Base-by-base conservation (phyloP, 2,888 invertebrate genomes). In the Drosophila histrio region DNA sequence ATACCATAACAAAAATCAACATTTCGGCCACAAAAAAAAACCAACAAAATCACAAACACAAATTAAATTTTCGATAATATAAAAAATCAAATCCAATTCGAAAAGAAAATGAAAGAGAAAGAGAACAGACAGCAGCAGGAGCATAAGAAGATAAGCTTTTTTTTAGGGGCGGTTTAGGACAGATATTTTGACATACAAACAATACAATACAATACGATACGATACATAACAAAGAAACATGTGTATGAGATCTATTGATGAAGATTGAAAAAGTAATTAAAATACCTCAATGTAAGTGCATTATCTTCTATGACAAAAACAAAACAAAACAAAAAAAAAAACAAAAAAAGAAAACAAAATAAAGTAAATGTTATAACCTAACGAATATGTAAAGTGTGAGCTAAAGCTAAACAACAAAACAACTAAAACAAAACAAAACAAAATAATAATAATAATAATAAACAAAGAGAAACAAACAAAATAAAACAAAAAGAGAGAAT, bases 251-350 rank as follows among this genome's bases (percentile, higher is more conserved):
- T 70, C 59, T 60, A 44, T 64, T 65, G 65, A 79, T 71, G 85
- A 88, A 87, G 85, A 88, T 87, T 87, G 82, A 88, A 88, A 73
- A 88, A 88, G 85, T 84, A 88, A 88, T 84, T 88, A 61, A 88
- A 88, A 88, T 87, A 84, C 84, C 82, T 82, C 82, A 82, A 82
- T 86, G 88, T 82, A 82, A 82, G 82, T 82, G 82, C 82, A 88
- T 82, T 82, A 82, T 82, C 88, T 82, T 88, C 77, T 72, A 82
- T 70, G 72, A 82, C 75, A 81, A 77, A 59, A 65, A 39, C 22
- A 75, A 56, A 43, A 69, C 44, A 46, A 49, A 59, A 47, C 19
- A 39, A 22, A 43, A 43, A 39, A 19, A 46, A 38, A 56, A 43
- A 34, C 28, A 44, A 26, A 61, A 54, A 39, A 57, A 13, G 30